A percentile compares a stretch with the other conserved stretches of the same genome.
Evolutionary conservation across 2,888 invertebrate species (phyloP).

Genomic region (Hedya salicella): DNA sequence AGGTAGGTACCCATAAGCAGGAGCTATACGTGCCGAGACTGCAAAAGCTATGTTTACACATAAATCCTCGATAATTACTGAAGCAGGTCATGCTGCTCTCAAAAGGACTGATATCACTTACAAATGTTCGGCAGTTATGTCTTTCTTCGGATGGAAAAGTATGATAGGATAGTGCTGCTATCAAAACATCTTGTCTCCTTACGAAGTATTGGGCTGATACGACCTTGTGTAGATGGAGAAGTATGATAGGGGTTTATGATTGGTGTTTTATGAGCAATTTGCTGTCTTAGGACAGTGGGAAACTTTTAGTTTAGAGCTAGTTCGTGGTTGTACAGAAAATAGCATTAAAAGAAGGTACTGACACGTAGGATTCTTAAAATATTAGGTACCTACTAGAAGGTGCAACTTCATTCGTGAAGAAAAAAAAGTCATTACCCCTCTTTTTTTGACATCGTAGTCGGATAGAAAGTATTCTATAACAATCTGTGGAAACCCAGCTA

Average conservation of each 20-base stretch:
- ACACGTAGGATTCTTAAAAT: too few species aligned
- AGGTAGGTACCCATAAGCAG: neutral
- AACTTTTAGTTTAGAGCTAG: neutral
- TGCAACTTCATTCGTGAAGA: too few species aligned
- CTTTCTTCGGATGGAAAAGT: too few species aligned
- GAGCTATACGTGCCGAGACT: conserved; percentile 10
- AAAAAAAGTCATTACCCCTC: too few species aligned
- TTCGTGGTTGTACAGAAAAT: neutral
- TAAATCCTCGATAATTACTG: conserved; percentile 19
- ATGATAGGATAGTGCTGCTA: too few species aligned
- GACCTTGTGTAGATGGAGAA: neutral
- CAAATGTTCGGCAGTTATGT: too few species aligned
- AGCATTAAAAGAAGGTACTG: neutral
- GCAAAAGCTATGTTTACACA: conserved; percentile 13
- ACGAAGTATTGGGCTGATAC: neutral
- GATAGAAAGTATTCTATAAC: too few species aligned
- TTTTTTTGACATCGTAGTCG: too few species aligned
- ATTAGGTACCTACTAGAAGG: too few species aligned
- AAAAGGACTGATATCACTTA: too few species aligned
- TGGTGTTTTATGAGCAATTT: neutral
- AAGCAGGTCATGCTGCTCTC: neutral
- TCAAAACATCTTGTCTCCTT: neutral
- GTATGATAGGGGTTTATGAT: neutral
- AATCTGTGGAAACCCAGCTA: too few species aligned
- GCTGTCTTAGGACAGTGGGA: neutral